Base-by-base conservation (phyloP, 2,113 vertebrate species). In the Circaetus cinerascens region DNA sequence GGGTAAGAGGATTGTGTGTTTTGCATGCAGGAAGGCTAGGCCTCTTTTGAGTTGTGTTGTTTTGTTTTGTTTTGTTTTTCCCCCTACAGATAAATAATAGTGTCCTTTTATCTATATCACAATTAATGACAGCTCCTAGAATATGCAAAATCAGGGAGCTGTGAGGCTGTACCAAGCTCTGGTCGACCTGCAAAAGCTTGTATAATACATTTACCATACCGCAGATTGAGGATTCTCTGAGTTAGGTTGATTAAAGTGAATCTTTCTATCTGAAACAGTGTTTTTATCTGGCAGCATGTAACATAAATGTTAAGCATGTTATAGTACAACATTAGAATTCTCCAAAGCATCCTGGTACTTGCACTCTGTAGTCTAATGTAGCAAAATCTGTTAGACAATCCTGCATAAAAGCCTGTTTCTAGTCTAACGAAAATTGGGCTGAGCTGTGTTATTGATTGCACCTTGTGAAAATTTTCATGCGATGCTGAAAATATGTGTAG, bases 61-160 rank as follows among this genome's bases (percentile, higher is more conserved):
- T 13, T 18, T 6, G 3, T 3, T 17, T 29, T 6, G 2, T 6
- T 17, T 27, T 22, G 23, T 3, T 16, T 67, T 13, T 4, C 15
- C 5, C 20, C 30, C 10, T 9, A 3, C 15, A n/a, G 15, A 43
- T 68, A 66, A 38, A 45, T 68, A 66, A 38, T 8, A 57, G 5
- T n/a, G 9, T 38, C 57, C 30, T 84, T 81, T 96, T 73, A 81
- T 48, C 73, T 67, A 22, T 29, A 50, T 57, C 29, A 32, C 18
- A 79, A 27, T 53, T 82, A 82, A 76, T 29, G 38, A 34, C 2
- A 23, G 2, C 40, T 71, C 32, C 46, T 71, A 88, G 23, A 93
- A 59, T 32, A 86, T 32, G 40, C 26, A 83, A 53, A 74, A 73
- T 50, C 43, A 66, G 55, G 34, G 21, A 86, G 12, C 23, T 2